Percentiles rank a stretch among this genome's conserved stretches.
Conservation (phyloP, 1,140 invertebrate genomes). For the Trachymyrmex septentrionalis region DNA sequence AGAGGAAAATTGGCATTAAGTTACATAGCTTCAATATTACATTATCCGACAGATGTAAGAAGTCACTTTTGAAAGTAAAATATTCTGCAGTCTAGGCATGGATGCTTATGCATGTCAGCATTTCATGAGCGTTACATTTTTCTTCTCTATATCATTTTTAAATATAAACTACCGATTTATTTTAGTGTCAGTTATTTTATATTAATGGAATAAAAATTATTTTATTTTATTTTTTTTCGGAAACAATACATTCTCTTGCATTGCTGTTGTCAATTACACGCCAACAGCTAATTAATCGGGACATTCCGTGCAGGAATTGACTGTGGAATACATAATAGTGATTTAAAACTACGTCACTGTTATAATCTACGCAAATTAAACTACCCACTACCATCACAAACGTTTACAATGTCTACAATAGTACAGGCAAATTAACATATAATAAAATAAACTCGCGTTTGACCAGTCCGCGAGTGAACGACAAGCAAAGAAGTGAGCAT, state of each 20-base stretch:
- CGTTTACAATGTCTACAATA: conserved; percentile 36
- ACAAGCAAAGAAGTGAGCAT: conserved; percentile 56
- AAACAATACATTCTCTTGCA: neutral
- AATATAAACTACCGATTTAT: neutral
- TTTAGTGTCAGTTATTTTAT: conserved; percentile 19
- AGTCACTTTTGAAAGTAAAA: conserved; percentile 10
- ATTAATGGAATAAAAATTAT: neutral
- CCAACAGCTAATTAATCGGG: neutral
- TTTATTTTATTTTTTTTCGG: neutral
- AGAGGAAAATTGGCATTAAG: neutral
- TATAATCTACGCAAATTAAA: conserved; percentile 33
- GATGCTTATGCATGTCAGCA: conserved; percentile 3
- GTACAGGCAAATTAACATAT: conserved; percentile 11
- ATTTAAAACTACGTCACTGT: neutral
- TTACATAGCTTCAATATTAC: conserved; percentile 27
- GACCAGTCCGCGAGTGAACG: conserved; percentile 14
- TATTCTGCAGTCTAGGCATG: neutral
- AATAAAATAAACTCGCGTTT: conserved; percentile 20
- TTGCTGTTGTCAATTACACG: neutral
- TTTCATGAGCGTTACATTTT: conserved; percentile 14
- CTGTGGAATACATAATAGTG: conserved; percentile 7
- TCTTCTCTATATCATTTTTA: conserved; percentile 10
- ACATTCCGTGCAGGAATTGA: conserved; percentile 14
- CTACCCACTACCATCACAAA: conserved; percentile 54
- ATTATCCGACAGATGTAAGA: conserved; percentile 21